A percentile compares a stretch with the other conserved stretches of the same genome.
Conservation (phyloP, 1,140 invertebrate genomes). For the Neotoxoptera formosana region DNA sequence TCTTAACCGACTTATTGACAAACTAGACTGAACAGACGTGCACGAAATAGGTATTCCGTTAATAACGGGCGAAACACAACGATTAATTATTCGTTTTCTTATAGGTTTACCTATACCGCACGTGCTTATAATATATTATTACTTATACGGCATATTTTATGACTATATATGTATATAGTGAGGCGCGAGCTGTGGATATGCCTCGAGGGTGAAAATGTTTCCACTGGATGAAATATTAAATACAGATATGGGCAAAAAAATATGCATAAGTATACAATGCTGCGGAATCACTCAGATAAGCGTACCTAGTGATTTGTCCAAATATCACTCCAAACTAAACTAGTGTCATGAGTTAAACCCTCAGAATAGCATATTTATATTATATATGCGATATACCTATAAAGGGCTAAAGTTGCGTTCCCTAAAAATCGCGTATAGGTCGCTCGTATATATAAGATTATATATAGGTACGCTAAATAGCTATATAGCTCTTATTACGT, state of each 20-base stretch:
- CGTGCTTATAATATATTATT: not conserved
- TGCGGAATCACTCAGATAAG: not conserved
- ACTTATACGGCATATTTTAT: not conserved
- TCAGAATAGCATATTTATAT: not conserved
- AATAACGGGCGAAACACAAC: not conserved
- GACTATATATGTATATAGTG: not conserved
- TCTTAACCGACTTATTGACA: slow-evolving; percentile 1
- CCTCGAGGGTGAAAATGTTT: not conserved
- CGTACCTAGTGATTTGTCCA: not conserved
- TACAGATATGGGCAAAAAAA: not conserved
- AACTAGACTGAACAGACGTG: not conserved
- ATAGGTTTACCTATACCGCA: not conserved
- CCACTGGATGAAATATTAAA: not conserved
- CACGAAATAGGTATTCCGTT: not conserved
- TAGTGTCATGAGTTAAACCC: not conserved
- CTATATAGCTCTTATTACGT: too few species aligned
- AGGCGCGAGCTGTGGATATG: not conserved
- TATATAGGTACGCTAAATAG: too few species aligned
- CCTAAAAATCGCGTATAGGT: not conserved
- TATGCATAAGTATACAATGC: too few species aligned
- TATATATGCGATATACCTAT: too few species aligned
- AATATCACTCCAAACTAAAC: too few species aligned
- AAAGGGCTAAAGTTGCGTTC: not conserved
- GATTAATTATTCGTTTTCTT: not conserved
- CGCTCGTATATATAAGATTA: not conserved